Evolutionary conservation across 2,888 invertebrate species (phyloP), one percentile per base, ranked within the genome.

Genomic region (Pterostichus niger): DNA sequence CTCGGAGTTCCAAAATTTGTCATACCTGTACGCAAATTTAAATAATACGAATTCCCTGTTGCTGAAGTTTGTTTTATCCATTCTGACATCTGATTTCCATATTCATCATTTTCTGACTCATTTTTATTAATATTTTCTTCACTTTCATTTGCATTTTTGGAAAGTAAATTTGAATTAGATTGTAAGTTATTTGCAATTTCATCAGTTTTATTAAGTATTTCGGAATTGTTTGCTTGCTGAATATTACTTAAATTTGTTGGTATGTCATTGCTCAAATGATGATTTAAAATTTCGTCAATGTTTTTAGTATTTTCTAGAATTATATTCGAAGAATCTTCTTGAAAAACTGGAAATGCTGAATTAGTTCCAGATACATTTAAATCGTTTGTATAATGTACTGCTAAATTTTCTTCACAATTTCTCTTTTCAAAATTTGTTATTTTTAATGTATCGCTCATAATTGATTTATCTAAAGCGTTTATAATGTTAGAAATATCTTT

Each of bases 1-100:
- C 84, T 84, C 33, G 87, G 86, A 49, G 85, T 83, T 49, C 85
- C 82, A 82, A 86, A 87, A 11, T 86, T 84, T 4, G 88, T 88
- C 84, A 87, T 87, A n/a, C 88, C 89, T 46, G 82, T 82, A 9
- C 82, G 56, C 2, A 5, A 4, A 46, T 82, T 82, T 10, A 82
- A 40, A 75, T 75, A 82, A 59, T 40, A 82, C 24, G n/a, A 4
- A 40, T 75, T 75, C n/a, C 75, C 75, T 5, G 9, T 10, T 31
- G 44, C 46, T 0, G 44, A 44, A 11, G 59, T 59, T 31, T 46
- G 11, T 75, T 75, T 82, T 46, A n/a, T 59, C 82, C 82, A 82
- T 75, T 82, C 75, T 17, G 81, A 49, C 33, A 52, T 75, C 9
- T 56, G 15, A 64, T 59, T 59, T 71, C 44, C 64, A 59, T 40